Conservation (phyloP, 2,797 vertebrate genomes). For the Coluber constrictor region DNA sequence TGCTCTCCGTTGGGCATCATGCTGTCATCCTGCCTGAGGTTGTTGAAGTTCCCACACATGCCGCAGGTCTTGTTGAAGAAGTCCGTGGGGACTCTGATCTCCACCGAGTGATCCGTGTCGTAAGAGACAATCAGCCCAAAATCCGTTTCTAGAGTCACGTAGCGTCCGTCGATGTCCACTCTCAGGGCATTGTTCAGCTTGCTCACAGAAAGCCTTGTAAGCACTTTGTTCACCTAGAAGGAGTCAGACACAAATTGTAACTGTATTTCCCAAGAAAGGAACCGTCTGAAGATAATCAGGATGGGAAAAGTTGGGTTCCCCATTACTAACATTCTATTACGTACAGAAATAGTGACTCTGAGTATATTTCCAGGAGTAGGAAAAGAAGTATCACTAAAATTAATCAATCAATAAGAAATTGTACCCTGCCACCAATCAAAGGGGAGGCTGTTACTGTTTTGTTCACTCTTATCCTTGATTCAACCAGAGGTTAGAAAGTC, state of each 20-base stretch:
- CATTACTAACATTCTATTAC: neutral
- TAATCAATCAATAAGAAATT: neutral
- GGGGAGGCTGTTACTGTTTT: neutral
- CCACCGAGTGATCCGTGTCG: conserved; percentile 70
- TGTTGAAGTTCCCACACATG: conserved; percentile 85
- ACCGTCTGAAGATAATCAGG: neutral
- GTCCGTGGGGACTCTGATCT: conserved; percentile 71
- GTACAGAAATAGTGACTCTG: neutral
- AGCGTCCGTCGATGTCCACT: conserved; percentile 56
- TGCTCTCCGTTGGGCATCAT: conserved; percentile 63
- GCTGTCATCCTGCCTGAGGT: conserved; percentile 69
- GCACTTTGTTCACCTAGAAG: neutral
- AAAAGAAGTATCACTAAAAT: neutral
- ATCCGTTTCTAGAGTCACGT: conserved; percentile 70
- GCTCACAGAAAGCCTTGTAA: neutral
- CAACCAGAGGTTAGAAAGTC: neutral
- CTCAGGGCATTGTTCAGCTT: neutral
- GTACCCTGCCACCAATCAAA: neutral
- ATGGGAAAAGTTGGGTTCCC: neutral
- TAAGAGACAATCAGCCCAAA: conserved; percentile 77
- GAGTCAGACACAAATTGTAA: neutral
- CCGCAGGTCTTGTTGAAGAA: conserved; percentile 79
- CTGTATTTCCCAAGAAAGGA: neutral
- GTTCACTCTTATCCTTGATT: neutral
- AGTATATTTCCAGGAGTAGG: neutral